Conservation (phyloP, 1,140 invertebrate genomes). For the Neotoxoptera formosana region DNA sequence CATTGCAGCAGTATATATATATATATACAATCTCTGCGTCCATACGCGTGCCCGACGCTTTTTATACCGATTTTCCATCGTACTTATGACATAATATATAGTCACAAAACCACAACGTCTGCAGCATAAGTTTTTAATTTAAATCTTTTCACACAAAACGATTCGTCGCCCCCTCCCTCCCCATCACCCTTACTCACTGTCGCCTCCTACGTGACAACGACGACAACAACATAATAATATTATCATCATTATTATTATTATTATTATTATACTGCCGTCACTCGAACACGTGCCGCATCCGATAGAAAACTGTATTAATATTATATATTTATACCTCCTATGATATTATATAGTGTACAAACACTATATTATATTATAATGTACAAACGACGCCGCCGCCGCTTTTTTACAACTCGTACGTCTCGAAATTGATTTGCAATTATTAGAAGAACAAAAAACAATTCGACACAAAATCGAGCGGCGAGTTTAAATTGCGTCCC, state of each 20-base stretch:
- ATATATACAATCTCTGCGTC: background rate
- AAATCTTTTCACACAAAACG: background rate
- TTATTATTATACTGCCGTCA: background rate
- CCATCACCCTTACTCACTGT: background rate
- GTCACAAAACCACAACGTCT: constrained; percentile 23
- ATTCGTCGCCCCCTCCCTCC: background rate
- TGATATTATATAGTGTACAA: background rate
- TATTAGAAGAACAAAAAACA: background rate
- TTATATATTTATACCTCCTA: background rate
- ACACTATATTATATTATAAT: too few species aligned
- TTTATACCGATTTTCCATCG: background rate
- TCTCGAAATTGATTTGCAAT: background rate
- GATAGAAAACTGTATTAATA: background rate
- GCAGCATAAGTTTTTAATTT: constrained; percentile 25
- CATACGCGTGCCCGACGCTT: background rate
- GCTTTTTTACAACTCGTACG: background rate
- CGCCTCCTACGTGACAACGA: background rate
- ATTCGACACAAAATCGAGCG: background rate
- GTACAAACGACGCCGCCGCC: background rate
- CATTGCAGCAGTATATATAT: background rate
- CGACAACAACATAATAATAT: background rate
- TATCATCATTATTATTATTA: background rate
- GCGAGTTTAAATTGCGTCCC: background rate
- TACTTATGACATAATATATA: background rate
- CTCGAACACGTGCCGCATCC: background rate